phyloP scores from a whole-genome alignment of 30 jellyfish, hydroid and myxozoan genomes.

The Mastigias papua region DNA sequence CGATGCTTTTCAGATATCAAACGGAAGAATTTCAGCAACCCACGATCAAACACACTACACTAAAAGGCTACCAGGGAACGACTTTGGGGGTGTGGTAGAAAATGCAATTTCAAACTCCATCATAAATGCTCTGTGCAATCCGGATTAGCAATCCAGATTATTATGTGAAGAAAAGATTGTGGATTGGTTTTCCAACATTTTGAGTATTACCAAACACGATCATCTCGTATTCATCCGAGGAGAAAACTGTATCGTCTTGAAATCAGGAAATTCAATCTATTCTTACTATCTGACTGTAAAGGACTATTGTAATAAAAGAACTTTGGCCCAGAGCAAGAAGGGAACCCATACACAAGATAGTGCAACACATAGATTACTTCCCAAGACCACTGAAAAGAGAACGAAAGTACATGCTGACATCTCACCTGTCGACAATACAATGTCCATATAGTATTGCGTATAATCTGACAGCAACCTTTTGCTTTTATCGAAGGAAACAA shows the following conservation, averaged over 20 bases:
- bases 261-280: too few species aligned
- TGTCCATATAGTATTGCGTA: slow-evolving; percentile 82
- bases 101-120: slow-evolving; percentile 87
- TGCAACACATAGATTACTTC: not conserved
- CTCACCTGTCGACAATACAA: slow-evolving; percentile 85
- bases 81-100: slow-evolving; percentile 97
- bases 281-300: too few species aligned
- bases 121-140: slow-evolving; percentile 78
- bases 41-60: slow-evolving; percentile 95
- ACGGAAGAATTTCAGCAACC: slow-evolving; percentile 91
- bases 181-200: too few species aligned
- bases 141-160: not conserved
- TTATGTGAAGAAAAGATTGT: too few species aligned
- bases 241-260: too few species aligned
- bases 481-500: slow-evolving; percentile 56
- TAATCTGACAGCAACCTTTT: slow-evolving; percentile 67
- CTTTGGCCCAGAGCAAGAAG: not conserved
- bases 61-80: slow-evolving; percentile 89
- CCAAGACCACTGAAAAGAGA: not conserved
- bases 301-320: too few species aligned
- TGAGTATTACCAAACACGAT: too few species aligned
- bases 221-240: too few species aligned
- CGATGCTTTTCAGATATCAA: slow-evolving; percentile 91
- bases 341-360: not conserved
- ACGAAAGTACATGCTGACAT: not conserved